Percentiles rank a stretch among this genome's conserved stretches.
Evolutionary conservation across 2,113 vertebrate species (phyloP).

Genomic region (Gasterosteus aculeatus): DNA sequence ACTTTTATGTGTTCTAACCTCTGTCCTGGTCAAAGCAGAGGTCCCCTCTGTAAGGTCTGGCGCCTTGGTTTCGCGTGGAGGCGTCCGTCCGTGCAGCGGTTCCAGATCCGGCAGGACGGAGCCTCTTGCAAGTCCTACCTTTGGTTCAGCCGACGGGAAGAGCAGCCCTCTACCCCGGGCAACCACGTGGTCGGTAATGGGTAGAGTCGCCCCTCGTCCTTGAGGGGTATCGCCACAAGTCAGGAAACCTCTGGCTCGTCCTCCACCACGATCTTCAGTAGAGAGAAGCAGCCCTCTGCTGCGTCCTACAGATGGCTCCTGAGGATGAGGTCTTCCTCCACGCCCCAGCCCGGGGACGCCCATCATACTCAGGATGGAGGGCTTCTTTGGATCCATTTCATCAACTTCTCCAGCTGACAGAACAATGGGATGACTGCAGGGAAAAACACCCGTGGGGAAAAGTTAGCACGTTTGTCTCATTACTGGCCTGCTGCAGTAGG

Average conservation of each 20-base stretch:
- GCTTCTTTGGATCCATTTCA: slow-evolving; percentile 74
- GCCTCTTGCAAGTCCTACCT: slow-evolving; percentile 50
- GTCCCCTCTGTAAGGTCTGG: slow-evolving; percentile 8
- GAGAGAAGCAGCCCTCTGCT: slow-evolving; percentile 58
- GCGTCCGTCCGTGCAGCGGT: neutral
- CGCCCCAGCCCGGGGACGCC: slow-evolving; percentile 47
- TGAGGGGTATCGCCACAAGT: slow-evolving; percentile 3
- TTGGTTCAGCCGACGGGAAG: slow-evolving; percentile 35
- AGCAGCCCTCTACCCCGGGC: slow-evolving; percentile 61
- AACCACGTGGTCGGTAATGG: slow-evolving; percentile 17
- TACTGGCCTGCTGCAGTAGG: no score
- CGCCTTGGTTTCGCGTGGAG: neutral
- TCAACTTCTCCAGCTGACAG: neutral
- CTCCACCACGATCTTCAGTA: slow-evolving; percentile 31
- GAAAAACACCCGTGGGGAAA: neutral
- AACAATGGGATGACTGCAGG: neutral
- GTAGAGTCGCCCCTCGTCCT: slow-evolving; percentile 11
- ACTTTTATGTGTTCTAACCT: slow-evolving; percentile 7
- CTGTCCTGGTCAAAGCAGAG: slow-evolving; percentile 32
- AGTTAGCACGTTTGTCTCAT: neutral
- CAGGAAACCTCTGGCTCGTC: slow-evolving; percentile 56
- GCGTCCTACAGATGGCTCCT: slow-evolving; percentile 40
- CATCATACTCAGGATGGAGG: slow-evolving; percentile 17
- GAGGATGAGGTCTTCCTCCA: slow-evolving; percentile 42
- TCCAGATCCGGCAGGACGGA: slow-evolving; percentile 15